Percentiles rank a stretch among this genome's conserved stretches.
Conservation (phyloP, 1,140 invertebrate species). For the Zaprionus kolodkinae region DNA sequence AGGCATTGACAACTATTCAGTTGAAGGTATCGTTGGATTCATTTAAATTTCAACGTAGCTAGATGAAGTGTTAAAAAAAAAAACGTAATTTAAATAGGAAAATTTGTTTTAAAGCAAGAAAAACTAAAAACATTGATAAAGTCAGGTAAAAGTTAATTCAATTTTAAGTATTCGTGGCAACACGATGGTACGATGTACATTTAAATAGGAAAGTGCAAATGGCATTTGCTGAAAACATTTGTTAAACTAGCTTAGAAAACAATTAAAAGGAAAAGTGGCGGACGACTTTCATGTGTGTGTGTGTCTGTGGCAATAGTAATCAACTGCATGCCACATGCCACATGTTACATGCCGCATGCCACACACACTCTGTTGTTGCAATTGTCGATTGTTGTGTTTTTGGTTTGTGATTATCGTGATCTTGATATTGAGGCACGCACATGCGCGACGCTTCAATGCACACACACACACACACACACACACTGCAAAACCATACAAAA, state of each 20-base stretch:
- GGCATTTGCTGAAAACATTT: conserved; percentile 17
- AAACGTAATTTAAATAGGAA: no score
- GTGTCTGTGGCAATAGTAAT: conserved; percentile 32
- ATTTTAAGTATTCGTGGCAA: not conserved
- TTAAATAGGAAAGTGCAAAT: conserved; percentile 1
- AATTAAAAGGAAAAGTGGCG: conserved; percentile 35
- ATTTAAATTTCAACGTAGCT: conserved; percentile 12
- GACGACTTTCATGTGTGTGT: conserved; percentile 28
- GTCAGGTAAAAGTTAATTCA: not conserved
- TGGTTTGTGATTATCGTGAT: conserved; percentile 71
- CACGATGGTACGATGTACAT: not conserved
- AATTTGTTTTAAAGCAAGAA: not conserved
- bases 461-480: conserved; percentile 21
- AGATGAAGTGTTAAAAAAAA: not conserved
- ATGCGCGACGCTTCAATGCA: conserved; percentile 68
- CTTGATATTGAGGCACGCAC: conserved; percentile 80
- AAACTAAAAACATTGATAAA: not conserved
- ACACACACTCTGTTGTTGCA: conserved; percentile 18
- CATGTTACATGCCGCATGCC: conserved; percentile 24
- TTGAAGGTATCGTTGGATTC: not conserved
- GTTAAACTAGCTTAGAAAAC: conserved; percentile 20
- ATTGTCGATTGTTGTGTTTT: conserved; percentile 33
- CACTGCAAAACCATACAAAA: not conserved
- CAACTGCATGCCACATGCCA: conserved; percentile 20
- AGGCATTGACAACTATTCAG: conserved; percentile 1